phyloP scores from a whole-genome alignment of 2,888 invertebrate genomes.

The Apantesis nais region DNA sequence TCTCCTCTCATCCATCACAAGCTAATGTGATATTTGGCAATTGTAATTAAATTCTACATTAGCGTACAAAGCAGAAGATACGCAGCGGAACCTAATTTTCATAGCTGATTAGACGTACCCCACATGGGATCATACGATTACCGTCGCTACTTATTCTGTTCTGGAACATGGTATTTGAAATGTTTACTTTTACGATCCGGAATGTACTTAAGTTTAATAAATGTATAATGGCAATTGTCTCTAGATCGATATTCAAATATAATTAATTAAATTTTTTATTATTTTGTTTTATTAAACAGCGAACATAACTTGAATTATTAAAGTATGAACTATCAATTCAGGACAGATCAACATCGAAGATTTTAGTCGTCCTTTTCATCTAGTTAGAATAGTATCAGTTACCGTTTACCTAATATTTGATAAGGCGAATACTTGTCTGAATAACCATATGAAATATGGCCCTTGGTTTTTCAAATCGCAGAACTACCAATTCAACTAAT shows the following conservation, averaged over 20 bases:
- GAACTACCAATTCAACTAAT: not conserved
- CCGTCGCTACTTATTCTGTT: constrained; percentile 20
- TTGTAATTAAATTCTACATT: constrained; percentile 84
- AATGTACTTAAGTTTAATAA: not conserved
- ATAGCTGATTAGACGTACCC: constrained; percentile 84
- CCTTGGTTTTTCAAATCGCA: not conserved
- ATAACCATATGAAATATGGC: not conserved
- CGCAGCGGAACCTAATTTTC: constrained; percentile 83
- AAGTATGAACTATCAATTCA: no score
- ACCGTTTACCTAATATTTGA: not conserved
- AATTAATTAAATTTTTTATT: no score
- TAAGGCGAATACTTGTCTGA: not conserved
- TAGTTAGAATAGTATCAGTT: not conserved
- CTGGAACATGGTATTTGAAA: constrained; percentile 10
- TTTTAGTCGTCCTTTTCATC: no score
- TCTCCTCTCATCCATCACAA: constrained; percentile 62
- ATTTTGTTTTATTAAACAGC: no score
- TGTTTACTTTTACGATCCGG: not conserved
- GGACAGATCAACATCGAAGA: no score
- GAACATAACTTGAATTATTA: no score
- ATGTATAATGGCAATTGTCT: not conserved
- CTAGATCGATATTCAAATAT: no score
- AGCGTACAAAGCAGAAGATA: constrained; percentile 81
- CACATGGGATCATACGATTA: constrained; percentile 77
- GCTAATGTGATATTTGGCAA: constrained; percentile 75